Percentiles rank a stretch among this genome's conserved stretches.
Conservation (phyloP, 2,888 invertebrate genomes). For the Orchesellides sinensis region DNA sequence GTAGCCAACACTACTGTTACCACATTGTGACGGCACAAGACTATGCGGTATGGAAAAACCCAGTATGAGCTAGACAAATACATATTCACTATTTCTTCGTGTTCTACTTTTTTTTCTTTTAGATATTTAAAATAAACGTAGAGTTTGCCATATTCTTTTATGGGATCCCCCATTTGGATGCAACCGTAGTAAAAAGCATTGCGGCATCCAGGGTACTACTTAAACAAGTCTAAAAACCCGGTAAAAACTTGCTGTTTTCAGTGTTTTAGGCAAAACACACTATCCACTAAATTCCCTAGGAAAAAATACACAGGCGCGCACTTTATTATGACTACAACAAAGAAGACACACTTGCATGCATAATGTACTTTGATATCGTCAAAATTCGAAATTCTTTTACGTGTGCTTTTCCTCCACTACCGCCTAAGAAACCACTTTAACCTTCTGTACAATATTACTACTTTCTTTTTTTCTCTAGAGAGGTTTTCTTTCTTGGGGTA, state of each 20-base stretch:
- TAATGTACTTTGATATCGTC: not conserved
- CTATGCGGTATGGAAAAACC: not conserved
- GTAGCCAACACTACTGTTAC: not conserved
- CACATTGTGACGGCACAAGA: not conserved
- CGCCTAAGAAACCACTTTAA: not conserved
- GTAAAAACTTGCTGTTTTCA: not conserved
- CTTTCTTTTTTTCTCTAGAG: not conserved
- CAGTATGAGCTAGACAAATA: not conserved
- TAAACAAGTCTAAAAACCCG: not conserved
- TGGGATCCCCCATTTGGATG: not conserved
- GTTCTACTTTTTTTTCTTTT: conserved; percentile 11
- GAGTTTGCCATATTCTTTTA: not conserved
- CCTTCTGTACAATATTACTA: not conserved
- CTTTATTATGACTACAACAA: not conserved
- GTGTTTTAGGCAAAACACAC: not conserved
- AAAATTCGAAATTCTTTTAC: not conserved
- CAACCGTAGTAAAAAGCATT: not conserved
- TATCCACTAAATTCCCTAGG: not conserved
- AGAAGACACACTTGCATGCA: conserved; percentile 3
- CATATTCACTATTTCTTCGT: not conserved
- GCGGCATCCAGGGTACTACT: not conserved
- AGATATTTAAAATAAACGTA: not conserved
- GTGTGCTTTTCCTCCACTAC: not conserved
- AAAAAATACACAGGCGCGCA: not conserved
- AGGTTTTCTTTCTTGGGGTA: not conserved